Evolutionary conservation across 2,888 invertebrate species (phyloP).

Genomic region (Endotricha flammealis): DNA sequence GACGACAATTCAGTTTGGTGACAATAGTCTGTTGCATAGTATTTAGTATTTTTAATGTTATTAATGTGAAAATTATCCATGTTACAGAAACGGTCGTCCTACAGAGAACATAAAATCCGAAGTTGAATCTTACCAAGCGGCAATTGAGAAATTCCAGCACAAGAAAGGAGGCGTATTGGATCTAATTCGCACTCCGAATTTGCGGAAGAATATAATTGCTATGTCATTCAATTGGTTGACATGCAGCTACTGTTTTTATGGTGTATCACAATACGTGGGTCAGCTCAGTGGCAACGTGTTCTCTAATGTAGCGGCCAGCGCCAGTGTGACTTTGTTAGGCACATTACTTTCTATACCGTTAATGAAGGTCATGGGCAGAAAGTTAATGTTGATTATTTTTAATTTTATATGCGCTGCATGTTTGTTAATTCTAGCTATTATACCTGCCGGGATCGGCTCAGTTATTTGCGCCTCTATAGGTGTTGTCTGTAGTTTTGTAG

Average conservation of each 20-base stretch:
- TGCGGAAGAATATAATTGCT: conserved; percentile 83
- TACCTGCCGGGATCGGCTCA: conserved; percentile 59
- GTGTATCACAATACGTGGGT: conserved; percentile 89
- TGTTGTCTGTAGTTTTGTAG: conserved; percentile 88
- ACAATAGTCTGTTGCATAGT: too few relatives aligned
- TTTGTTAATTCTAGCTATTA: conserved; percentile 78
- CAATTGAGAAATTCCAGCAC: conserved; percentile 41
- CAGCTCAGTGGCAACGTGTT: conserved; percentile 89
- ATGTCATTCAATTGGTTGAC: conserved; percentile 89
- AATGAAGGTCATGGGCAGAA: conserved; percentile 82
- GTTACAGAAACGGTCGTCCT: conserved; percentile 66
- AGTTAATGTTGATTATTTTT: conserved; percentile 80
- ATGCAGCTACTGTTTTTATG: conserved; percentile 87
- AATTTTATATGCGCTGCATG: conserved; percentile 80
- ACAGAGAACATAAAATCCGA: conserved; percentile 59
- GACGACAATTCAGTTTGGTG: not conserved
- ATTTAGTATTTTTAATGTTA: not conserved
- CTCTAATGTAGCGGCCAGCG: conserved; percentile 88
- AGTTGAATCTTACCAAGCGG: conserved; percentile 53
- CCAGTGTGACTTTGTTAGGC: conserved; percentile 78
- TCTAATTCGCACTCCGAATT: conserved; percentile 83
- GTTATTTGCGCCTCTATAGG: conserved; percentile 83
- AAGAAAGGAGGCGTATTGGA: conserved; percentile 80
- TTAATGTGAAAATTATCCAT: not conserved
- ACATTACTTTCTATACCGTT: conserved; percentile 80